Percentiles rank a stretch among this genome's conserved stretches.
Evolutionary conservation across 2,888 invertebrate genomes (phyloP).

Genomic region (Athrips mouffetella): DNA sequence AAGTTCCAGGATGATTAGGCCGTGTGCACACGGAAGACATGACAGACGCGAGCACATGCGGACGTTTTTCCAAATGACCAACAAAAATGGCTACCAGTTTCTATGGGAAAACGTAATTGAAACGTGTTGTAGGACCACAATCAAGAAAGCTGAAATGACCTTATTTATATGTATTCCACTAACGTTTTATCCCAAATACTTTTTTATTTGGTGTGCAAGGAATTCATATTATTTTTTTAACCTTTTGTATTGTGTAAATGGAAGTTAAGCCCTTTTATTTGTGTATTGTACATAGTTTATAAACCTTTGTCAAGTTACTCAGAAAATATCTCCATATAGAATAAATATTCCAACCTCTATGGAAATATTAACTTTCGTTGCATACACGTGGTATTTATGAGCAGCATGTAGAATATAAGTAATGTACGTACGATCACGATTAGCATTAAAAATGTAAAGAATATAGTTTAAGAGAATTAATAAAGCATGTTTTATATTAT

Average conservation of each 20-base stretch:
- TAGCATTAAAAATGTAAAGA: conserved; percentile 68
- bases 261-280: conserved; percentile 23
- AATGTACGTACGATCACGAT: conserved; percentile 61
- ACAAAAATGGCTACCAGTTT: too few relatives aligned
- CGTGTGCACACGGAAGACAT: too few relatives aligned
- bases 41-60: too few relatives aligned
- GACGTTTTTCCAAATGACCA: too few relatives aligned
- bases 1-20: too few relatives aligned
- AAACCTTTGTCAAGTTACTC: conserved; percentile 23
- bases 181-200: conserved; percentile 1
- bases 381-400: conserved; percentile 40
- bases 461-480: conserved; percentile 62
- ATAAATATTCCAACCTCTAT: conserved; percentile 8
- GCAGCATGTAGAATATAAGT: conserved; percentile 61
- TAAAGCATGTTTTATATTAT: conserved; percentile 77
- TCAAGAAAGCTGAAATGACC: not conserved
- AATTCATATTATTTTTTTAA: conserved; percentile 2
- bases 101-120: too few relatives aligned
- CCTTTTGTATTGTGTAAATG: conserved; percentile 19
- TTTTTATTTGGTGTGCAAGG: conserved; percentile 10
- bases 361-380: conserved; percentile 30
- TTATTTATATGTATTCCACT: not conserved
- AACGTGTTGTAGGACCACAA: too few relatives aligned
- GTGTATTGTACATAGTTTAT: conserved; percentile 38
- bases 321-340: not conserved